Conservation (phyloP, 2,113 vertebrate species). For the pig (Sus scrofa) region DNA sequence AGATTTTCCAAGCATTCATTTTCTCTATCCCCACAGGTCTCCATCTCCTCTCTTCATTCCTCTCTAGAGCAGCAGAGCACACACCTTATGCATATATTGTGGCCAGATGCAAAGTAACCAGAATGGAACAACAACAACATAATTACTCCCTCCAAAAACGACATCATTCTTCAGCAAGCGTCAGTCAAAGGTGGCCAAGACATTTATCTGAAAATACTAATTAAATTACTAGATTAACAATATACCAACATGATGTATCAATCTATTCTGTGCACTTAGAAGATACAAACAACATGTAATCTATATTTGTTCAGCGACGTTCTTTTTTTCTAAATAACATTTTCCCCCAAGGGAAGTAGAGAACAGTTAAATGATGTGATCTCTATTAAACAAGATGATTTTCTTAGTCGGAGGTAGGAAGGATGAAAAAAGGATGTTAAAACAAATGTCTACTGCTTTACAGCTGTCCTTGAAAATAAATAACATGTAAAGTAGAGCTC, state of each 20-base stretch:
- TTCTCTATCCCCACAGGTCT: conserved; percentile 8
- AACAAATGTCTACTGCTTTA: conserved; percentile 38
- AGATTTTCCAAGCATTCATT: conserved; percentile 51
- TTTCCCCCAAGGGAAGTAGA: background rate
- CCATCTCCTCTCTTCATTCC: background rate
- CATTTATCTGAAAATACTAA: conserved; percentile 29
- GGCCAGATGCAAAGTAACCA: background rate
- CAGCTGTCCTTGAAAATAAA: conserved; percentile 15
- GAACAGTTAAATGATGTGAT: background rate
- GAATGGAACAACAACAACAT: background rate
- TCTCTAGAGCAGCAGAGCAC: background rate
- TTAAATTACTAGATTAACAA: background rate
- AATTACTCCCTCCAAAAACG: background rate
- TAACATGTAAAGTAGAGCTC: background rate
- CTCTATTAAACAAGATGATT: background rate
- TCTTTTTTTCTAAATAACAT: background rate
- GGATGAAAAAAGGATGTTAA: background rate
- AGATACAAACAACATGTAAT: background rate
- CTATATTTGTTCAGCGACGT: background rate
- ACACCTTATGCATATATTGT: background rate
- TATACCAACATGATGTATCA: background rate
- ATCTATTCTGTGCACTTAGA: background rate
- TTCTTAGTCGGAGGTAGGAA: conserved; percentile 1
- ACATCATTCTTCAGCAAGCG: background rate
- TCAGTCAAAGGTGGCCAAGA: background rate